phyloP scores from a whole-genome alignment of 2,888 invertebrate species.

The Chrysina gloriosa region DNA sequence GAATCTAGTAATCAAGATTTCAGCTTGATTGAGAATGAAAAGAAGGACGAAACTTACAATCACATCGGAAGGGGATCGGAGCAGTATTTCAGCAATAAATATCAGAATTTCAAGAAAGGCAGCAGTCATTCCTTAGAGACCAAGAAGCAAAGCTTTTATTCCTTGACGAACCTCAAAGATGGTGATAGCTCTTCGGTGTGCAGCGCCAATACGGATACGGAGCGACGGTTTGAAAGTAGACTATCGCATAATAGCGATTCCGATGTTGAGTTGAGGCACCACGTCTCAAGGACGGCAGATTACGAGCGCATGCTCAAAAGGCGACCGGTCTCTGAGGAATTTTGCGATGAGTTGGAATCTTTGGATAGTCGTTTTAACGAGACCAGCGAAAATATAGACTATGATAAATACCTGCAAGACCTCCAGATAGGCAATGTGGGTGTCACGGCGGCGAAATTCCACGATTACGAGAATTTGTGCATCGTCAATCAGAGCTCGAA shows the following conservation, averaged over 20 bases:
- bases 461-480: slow-evolving; percentile 60
- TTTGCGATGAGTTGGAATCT: slow-evolving; percentile 75
- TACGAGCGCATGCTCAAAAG: slow-evolving; percentile 68
- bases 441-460: slow-evolving; percentile 3
- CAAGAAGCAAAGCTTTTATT: slow-evolving; percentile 49
- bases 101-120: slow-evolving; percentile 44
- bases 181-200: slow-evolving; percentile 53
- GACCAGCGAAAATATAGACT: slow-evolving; percentile 68
- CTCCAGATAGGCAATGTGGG: slow-evolving; percentile 69
- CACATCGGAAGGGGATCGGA: slow-evolving; percentile 51
- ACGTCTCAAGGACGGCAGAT: slow-evolving; percentile 52
- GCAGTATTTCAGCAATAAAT: slow-evolving; percentile 52
- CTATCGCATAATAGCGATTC: slow-evolving; percentile 65
- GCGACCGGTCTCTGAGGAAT: slow-evolving; percentile 81
- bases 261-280: slow-evolving; percentile 56
- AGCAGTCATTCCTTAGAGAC: slow-evolving; percentile 45
- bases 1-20: slow-evolving; percentile 58
- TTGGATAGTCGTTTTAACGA: slow-evolving; percentile 70
- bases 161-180: slow-evolving; percentile 47
- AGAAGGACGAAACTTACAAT: slow-evolving; percentile 46
- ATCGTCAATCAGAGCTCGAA: slow-evolving; percentile 46
- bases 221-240: slow-evolving; percentile 49
- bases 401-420: slow-evolving; percentile 77
- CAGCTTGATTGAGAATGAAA: slow-evolving; percentile 48
- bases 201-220: slow-evolving; percentile 53